Evolutionary conservation across 64 coral and sea anemone genomes (phyloP), one percentile per base, ranked within the genome.

Genomic region (Actinia tenebrosa): DNA sequence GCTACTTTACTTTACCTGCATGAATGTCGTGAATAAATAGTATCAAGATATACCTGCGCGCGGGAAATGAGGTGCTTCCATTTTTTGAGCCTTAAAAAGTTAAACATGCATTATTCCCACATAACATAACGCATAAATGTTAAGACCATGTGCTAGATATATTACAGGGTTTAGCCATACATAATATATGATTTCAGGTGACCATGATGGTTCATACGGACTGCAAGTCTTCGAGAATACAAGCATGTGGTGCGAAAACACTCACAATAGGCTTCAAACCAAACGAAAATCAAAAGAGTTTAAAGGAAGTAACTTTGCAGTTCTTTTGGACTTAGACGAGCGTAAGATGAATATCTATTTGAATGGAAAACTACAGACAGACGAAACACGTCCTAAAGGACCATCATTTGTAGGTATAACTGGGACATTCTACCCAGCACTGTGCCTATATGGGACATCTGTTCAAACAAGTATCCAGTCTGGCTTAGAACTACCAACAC

Each of bases 321-420:
- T 96, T 11, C 71, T 96, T 1, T 52, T 96, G 20, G 94, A 96
- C 80, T 63, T 93, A 20, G 88, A 96, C 16, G 83, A 83, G 55
- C 88, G 83, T 64, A 77, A 59, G 47, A 96, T 96, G 85, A 87
- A 90, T 68, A 68, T 96, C 30, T 96, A 96, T 50, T 80, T 92
- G 79, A 96, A 96, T 78, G 94, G 94, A 3, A 89, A 83, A 20
- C 91, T 96, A 45, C 94, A 96, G 45, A 92, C 94, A 17, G 88
- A 87, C 56, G 86, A 92, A 23, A 84, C 84, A n/a, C 90, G 88
- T 53, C 94, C 94, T 1, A 87, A 83, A 46, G 85, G 94, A 4
- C 94, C 94, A 11, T 90, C 94, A 11, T 83, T 96, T 44, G 54
- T 56, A 42, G 94, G 91, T 4, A 50, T 96, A 16, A 78, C 80